Evolutionary conservation across 2,797 vertebrate genomes (phyloP).

Genomic region (Paratrypauchen microcephalus): DNA sequence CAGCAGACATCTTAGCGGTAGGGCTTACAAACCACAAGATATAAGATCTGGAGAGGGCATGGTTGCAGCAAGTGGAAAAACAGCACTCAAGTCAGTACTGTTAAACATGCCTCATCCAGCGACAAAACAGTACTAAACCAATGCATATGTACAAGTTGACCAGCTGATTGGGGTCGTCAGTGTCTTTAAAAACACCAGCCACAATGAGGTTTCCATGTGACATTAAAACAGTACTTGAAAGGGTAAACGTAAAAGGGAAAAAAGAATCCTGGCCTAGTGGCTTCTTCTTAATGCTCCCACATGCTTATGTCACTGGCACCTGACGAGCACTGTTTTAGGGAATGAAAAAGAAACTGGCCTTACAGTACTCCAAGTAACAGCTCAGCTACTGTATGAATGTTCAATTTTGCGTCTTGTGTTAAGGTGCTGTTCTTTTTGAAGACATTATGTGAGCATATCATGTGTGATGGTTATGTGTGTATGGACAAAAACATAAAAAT

Average conservation of each 20-base stretch:
- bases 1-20: conserved; percentile 46
- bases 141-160: conserved; percentile 51
- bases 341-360: conserved; percentile 50
- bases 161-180: not conserved
- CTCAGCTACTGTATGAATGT: conserved; percentile 57
- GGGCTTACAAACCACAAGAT: conserved; percentile 37
- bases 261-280: conserved; percentile 58
- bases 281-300: conserved; percentile 69
- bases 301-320: conserved; percentile 72
- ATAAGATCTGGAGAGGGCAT: conserved; percentile 37
- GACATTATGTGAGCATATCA: too few species aligned
- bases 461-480: too few species aligned
- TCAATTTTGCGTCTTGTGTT: conserved; percentile 43
- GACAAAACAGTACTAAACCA: conserved; percentile 45
- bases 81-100: conserved; percentile 38
- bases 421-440: not conserved
- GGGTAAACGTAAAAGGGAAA: conserved; percentile 58
- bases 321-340: conserved; percentile 60
- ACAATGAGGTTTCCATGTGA: conserved; percentile 69
- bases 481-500: too few species aligned
- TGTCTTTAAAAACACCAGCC: conserved; percentile 28
- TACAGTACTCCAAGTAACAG: conserved; percentile 51
- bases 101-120: too few species aligned
- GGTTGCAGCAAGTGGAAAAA: conserved; percentile 51
- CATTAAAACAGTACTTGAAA: conserved; percentile 69